These are phyloP conservation scores for Pocillopora meandrina DNA, from an alignment of 92 coral and sea anemone species.

Conservation along the genomic window DNA sequence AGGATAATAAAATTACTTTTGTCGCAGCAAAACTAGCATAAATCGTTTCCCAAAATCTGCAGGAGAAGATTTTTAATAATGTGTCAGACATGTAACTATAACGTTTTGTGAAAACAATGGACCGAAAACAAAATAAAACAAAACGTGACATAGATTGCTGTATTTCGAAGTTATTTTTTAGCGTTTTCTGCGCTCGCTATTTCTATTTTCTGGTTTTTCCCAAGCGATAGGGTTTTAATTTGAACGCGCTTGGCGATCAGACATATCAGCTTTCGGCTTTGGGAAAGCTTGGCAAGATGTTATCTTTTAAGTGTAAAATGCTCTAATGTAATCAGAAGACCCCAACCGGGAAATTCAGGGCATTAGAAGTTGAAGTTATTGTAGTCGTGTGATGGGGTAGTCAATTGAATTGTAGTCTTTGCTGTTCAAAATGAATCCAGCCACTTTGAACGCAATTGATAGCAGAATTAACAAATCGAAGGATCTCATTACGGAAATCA, in stretches of 20 bases:
- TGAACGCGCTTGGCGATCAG: not conserved
- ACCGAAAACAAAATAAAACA: slow-evolving; percentile 13
- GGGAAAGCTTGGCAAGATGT: slow-evolving; percentile 4
- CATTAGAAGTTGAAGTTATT: slow-evolving; percentile 2
- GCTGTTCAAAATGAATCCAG: not conserved
- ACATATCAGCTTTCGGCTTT: not conserved
- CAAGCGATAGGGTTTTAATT: not conserved
- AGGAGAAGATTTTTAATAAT: slow-evolving; percentile 13
- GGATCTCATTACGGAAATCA: not conserved
- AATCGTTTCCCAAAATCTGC: slow-evolving; percentile 10
- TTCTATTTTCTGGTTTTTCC: not conserved
- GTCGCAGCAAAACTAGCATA: not conserved
- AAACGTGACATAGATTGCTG: not conserved
- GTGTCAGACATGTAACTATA: not conserved
- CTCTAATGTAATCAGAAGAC: slow-evolving; percentile 4
- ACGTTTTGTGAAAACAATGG: slow-evolving; percentile 6
- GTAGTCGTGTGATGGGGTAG: not conserved
- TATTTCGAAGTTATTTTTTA: not conserved
- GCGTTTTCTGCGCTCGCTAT: not conserved
- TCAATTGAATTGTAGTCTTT: slow-evolving; percentile 16
- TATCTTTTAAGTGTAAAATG: not conserved
- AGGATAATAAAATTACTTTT: slow-evolving; percentile 19
- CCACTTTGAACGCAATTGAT: not conserved
- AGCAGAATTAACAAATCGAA: slow-evolving; percentile 9
- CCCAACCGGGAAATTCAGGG: not conserved